These are phyloP conservation scores for Brachionus angularis DNA, from an alignment of 1,140 invertebrate genomes.

Conservation along the genomic window DNA sequence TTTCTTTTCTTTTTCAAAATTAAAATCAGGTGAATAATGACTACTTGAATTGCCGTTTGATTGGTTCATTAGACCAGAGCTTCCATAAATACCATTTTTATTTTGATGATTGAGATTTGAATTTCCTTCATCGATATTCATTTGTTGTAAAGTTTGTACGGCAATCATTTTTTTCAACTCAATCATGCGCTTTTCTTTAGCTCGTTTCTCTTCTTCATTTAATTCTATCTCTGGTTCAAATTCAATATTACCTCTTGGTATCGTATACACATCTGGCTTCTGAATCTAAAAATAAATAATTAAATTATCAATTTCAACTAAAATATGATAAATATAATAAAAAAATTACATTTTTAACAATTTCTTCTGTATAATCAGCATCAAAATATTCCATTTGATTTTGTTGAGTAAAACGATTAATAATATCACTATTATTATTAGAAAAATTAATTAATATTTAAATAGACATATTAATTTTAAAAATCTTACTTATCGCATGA, in stretches of 20 bases:
- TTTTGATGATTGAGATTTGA: not conserved
- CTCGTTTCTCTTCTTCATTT: conserved; percentile 16
- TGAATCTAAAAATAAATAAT: not conserved
- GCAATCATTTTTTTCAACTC: conserved; percentile 43
- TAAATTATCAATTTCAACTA: not conserved
- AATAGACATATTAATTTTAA: not conserved
- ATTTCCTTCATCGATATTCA: conserved; percentile 25
- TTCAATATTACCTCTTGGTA: conserved; percentile 32
- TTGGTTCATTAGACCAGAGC: no score
- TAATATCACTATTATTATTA: conserved; percentile 2
- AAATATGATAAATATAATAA: not conserved
- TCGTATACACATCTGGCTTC: conserved; percentile 13
- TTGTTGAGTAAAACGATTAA: conserved; percentile 36
- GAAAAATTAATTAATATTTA: not conserved
- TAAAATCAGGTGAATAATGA: conserved; percentile 6
- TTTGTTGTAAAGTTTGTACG: conserved; percentile 31
- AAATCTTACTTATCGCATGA: conserved; percentile 23
- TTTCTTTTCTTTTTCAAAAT: conserved; percentile 35
- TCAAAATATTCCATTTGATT: conserved; percentile 44
- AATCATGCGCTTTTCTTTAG: conserved; percentile 33
- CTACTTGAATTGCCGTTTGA: not conserved
- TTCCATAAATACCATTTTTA: no score
- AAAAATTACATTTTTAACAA: conserved; percentile 25
- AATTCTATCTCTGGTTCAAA: conserved; percentile 34
- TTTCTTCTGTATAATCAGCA: conserved; percentile 41